Percentiles rank a stretch among this genome's conserved stretches.
Conservation (phyloP, 2,888 invertebrate genomes). For the Coelinius sp. region DNA sequence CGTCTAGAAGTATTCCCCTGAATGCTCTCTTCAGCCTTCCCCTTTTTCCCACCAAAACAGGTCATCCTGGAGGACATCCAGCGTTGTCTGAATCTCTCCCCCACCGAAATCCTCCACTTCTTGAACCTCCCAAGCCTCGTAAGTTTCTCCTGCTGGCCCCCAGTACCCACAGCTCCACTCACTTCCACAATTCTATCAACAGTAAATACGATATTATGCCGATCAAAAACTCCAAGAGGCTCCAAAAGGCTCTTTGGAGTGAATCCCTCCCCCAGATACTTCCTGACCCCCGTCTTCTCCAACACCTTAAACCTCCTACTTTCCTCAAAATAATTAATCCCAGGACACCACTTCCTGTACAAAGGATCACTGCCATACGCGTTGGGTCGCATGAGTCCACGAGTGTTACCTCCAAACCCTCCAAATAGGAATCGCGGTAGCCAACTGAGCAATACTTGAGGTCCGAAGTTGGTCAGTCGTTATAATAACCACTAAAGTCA, state of each 20-base stretch:
- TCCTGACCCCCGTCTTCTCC: slow-evolving; percentile 16
- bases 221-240: not conserved
- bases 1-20: not conserved
- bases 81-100: slow-evolving; percentile 36
- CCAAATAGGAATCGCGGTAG: slow-evolving; percentile 15
- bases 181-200: slow-evolving; percentile 33
- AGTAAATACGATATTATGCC: slow-evolving; percentile 23
- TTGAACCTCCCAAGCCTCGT: slow-evolving; percentile 41
- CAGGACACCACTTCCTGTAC: not conserved
- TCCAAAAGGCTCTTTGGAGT: slow-evolving; percentile 21
- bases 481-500: slow-evolving; percentile 3
- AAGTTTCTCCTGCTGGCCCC: slow-evolving; percentile 1
- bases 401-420: not conserved
- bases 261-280: slow-evolving; percentile 12
- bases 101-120: slow-evolving; percentile 38
- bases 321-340: not conserved
- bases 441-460: slow-evolving; percentile 45
- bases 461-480: slow-evolving; percentile 63
- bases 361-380: not conserved
- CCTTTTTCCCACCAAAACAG: slow-evolving; percentile 62
- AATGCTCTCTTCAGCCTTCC: slow-evolving; percentile 27
- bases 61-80: slow-evolving; percentile 53
- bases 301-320: not conserved
- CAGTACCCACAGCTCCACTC: not conserved
- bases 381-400: slow-evolving; percentile 44